Percentiles rank a stretch among this genome's conserved stretches.
Evolutionary conservation across 2,888 invertebrate genomes (phyloP).

Genomic region (Prosopocoilus inquinatus): DNA sequence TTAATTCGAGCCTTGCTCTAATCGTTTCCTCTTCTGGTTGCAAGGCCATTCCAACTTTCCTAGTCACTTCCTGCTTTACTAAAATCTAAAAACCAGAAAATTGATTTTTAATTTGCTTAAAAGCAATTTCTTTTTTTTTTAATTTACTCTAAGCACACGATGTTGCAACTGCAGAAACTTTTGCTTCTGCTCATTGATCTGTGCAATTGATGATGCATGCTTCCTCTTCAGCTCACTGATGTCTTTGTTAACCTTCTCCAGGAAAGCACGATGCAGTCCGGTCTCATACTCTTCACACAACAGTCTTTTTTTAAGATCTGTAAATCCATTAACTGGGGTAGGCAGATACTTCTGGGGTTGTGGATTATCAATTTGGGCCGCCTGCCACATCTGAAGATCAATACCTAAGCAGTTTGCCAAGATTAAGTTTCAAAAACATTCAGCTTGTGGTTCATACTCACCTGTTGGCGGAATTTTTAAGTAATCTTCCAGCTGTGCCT

Average conservation of each 20-base stretch:
- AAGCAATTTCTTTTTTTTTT: neutral
- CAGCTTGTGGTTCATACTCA: conserved; percentile 29
- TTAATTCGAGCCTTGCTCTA: conserved; percentile 81
- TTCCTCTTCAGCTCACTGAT: conserved; percentile 76
- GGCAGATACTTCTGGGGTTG: conserved; percentile 88
- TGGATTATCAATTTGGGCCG: conserved; percentile 94
- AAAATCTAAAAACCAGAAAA: conserved; percentile 54
- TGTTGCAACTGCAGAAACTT: conserved; percentile 80
- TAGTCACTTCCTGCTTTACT: conserved; percentile 80
- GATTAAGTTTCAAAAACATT: conserved; percentile 26
- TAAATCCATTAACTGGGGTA: conserved; percentile 90
- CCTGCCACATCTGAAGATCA: conserved; percentile 91
- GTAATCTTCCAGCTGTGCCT: conserved; percentile 81
- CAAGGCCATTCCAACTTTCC: conserved; percentile 85
- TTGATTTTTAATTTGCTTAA: neutral
- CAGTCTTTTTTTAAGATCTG: conserved; percentile 75
- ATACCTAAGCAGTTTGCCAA: conserved; percentile 61
- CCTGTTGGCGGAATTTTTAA: conserved; percentile 85
- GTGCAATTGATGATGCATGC: conserved; percentile 76
- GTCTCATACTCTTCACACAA: conserved; percentile 84
- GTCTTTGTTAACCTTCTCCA: conserved; percentile 67
- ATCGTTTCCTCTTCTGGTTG: conserved; percentile 88
- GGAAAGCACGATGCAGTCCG: conserved; percentile 74
- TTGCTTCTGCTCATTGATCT: conserved; percentile 78
- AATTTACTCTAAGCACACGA: conserved; percentile 72